Conservation (phyloP, 2,797 vertebrate species). For the Rhynchonycteris naso region DNA sequence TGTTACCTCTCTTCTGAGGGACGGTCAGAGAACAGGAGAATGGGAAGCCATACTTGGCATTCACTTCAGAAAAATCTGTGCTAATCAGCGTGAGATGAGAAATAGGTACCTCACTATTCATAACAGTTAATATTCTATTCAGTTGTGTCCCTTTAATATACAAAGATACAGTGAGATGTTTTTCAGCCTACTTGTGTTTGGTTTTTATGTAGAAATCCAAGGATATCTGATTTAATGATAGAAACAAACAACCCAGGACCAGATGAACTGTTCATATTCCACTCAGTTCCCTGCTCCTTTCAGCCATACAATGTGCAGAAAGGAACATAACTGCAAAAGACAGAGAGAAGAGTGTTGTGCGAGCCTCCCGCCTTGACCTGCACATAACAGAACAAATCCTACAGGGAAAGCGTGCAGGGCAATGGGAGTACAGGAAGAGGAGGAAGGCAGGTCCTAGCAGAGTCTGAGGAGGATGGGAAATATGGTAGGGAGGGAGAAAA, state of each 20-base stretch:
- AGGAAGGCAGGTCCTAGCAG: not conserved
- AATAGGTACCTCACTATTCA: not conserved
- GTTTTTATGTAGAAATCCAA: conserved; percentile 47
- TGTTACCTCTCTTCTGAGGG: not conserved
- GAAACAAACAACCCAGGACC: conserved; percentile 41
- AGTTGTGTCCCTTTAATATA: conserved; percentile 33
- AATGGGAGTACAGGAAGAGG: not conserved
- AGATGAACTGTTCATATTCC: not conserved
- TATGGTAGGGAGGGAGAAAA: not conserved
- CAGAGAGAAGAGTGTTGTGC: not conserved
- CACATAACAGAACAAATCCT: not conserved
- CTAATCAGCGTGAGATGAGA: conserved; percentile 8
- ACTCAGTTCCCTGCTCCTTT: not conserved
- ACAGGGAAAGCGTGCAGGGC: not conserved
- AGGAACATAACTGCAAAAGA: not conserved
- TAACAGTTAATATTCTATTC: conserved; percentile 45
- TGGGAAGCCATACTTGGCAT: not conserved
- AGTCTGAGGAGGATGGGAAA: not conserved
- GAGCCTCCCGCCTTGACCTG: not conserved
- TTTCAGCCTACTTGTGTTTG: conserved; percentile 41
- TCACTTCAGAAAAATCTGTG: conserved; percentile 50
- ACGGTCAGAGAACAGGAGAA: not conserved
- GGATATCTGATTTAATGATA: conserved; percentile 57
- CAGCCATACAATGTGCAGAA: not conserved
- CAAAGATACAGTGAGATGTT: not conserved